Evolutionary conservation across 2,888 invertebrate genomes (phyloP).

Genomic region (Melieria crassipennis): DNA sequence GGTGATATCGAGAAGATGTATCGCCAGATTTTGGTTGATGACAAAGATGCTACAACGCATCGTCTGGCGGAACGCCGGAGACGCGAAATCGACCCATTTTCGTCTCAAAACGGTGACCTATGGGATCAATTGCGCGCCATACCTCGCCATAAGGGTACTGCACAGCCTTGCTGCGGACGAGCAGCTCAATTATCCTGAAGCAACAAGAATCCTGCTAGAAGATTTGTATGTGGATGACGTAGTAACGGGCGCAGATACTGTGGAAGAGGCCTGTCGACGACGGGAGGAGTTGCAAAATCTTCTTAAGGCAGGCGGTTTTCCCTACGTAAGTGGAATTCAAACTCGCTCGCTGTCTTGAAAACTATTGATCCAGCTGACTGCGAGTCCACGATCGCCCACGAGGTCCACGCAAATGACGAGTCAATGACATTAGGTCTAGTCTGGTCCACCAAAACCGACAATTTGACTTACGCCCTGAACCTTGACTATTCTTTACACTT

Average conservation of each 20-base stretch:
- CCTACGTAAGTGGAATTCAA: slow-evolving; percentile 2
- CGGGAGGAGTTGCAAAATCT: background rate
- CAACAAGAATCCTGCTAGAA: background rate
- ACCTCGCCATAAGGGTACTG: slow-evolving; percentile 5
- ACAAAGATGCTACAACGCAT: slow-evolving; percentile 9
- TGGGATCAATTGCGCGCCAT: background rate
- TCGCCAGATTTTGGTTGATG: slow-evolving; percentile 6
- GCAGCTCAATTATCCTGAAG: background rate
- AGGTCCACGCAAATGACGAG: background rate
- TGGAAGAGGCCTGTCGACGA: background rate
- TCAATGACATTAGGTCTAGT: background rate
- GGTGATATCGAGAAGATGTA: slow-evolving; percentile 9
- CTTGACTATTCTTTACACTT: background rate
- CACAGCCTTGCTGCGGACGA: slow-evolving; percentile 4
- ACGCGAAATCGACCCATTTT: background rate
- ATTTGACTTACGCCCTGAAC: background rate
- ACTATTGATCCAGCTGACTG: background rate
- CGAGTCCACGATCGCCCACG: too few relatives aligned
- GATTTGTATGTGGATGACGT: slow-evolving; percentile 14
- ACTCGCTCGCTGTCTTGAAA: background rate
- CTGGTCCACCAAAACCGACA: background rate
- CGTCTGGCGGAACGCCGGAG: background rate
- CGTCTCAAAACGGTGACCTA: slow-evolving; percentile 6
- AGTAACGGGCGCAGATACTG: background rate
- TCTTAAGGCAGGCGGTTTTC: background rate